Evolutionary conservation across 2,888 invertebrate species (phyloP), one percentile per base, ranked within the genome.

Genomic region (Drosophila meridiana): DNA sequence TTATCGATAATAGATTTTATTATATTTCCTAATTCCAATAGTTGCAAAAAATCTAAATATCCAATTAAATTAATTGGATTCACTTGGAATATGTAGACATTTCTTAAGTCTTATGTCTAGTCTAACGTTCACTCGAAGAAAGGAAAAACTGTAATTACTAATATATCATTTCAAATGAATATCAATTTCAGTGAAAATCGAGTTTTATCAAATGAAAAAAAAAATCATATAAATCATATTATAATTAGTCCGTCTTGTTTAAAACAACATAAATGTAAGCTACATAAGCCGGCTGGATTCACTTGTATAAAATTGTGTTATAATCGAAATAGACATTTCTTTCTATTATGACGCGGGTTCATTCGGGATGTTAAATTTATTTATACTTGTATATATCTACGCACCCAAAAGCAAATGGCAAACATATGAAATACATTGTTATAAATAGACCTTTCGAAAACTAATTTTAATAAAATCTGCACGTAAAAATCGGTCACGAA

Each of bases 401-500:
- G 34, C 47, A 67, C 73, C 80, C 53, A 72, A 69, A 67, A 59
- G 58, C 65, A 69, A 86, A 86, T 88, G 67, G 68, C 68, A 65
- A 73, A 56, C 78, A 70, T 70, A 83, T 76, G 81, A 84, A 78
- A 71, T 79, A 28, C 47, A 69, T 58, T 13, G 11, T 67, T 85
- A 86, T 72, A 79, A 89, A 85, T 86, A 86, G 65, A 45, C n/a
- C 61, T 78, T 81, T 77, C 58, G 45, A 82, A 82, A 78, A 73
- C 66, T 86, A 74, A 84, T 88, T 83, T 87, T 82, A 80, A 82
- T 70, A 83, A 75, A 86, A 82, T 78, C 57, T 66, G 75, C 89
- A 86, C 83, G 82, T 83, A 85, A 69, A 69, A 62, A 69, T 69
- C 71, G 58, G 73, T 57, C 74, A 59, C 65, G 59, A 69, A 70